Conservation (phyloP, 2,888 invertebrate species). For the Oegoconia quadripuncta region DNA sequence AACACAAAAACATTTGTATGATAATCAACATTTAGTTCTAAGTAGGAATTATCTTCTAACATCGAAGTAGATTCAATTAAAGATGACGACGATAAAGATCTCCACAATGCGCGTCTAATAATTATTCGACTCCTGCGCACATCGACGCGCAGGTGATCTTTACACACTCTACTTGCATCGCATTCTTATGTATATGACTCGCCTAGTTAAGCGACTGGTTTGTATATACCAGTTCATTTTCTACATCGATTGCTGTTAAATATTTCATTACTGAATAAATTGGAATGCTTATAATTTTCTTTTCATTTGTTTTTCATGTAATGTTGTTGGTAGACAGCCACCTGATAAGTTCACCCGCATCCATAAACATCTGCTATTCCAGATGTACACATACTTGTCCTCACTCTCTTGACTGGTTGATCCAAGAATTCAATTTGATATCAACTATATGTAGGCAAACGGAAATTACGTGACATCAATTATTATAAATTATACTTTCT, state of each 20-base stretch:
- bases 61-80: neutral
- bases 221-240: neutral
- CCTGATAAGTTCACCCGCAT: too few species aligned
- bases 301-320: neutral
- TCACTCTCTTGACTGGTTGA: too few species aligned
- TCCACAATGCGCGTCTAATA: neutral
- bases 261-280: neutral
- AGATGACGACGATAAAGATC: slow-evolving; percentile 1
- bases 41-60: neutral
- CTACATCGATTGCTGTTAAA: neutral
- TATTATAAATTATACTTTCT: too few species aligned
- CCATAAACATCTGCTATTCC: too few species aligned
- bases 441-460: too few species aligned
- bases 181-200: slow-evolving; percentile 42
- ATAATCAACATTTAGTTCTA: too few species aligned
- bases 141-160: slow-evolving; percentile 42
- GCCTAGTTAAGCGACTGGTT: slow-evolving; percentile 25
- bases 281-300: neutral
- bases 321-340: too few species aligned
- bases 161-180: slow-evolving; percentile 41
- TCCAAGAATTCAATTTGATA: too few species aligned
- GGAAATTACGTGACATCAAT: too few species aligned
- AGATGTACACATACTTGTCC: neutral
- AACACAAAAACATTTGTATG: too few species aligned
- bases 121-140: slow-evolving; percentile 23